A percentile compares a stretch with the other conserved stretches of the same genome.
These are phyloP conservation scores for Akabosia matsudoensis DNA, from an alignment of 1,140 invertebrate genomes.

Conservation along the genomic window DNA sequence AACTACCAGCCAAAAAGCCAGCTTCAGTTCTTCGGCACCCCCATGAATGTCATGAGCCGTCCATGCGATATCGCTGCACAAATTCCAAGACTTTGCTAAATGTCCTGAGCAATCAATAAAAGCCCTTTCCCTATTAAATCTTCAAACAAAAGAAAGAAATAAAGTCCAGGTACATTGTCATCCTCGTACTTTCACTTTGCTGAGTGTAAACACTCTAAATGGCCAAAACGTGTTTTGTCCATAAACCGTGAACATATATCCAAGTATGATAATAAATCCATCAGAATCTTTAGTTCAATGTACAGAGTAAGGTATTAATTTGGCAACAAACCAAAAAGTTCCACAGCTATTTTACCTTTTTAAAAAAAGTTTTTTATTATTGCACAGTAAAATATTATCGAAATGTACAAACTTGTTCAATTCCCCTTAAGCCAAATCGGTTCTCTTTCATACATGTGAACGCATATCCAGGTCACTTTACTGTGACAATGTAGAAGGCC, in stretches of 20 bases:
- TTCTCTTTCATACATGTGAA: background rate
- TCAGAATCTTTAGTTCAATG: background rate
- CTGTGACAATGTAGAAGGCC: background rate
- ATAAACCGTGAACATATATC: background rate
- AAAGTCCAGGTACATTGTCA: too few species aligned
- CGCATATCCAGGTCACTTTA: background rate
- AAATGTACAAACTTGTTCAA: background rate
- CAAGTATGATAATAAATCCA: background rate
- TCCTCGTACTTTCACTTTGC: too few species aligned
- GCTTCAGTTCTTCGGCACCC: too few species aligned
- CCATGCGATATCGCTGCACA: too few species aligned
- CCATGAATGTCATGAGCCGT: too few species aligned
- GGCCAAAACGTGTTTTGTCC: too few species aligned
- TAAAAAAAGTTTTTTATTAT: background rate
- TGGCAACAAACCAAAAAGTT: background rate
- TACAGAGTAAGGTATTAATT: background rate
- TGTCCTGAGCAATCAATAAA: too few species aligned
- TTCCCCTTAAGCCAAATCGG: background rate
- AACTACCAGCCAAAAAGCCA: too few species aligned
- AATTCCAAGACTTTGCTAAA: too few species aligned
- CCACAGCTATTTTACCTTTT: background rate
- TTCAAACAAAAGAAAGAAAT: too few species aligned
- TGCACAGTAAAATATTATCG: background rate
- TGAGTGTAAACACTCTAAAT: too few species aligned
- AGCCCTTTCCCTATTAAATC: too few species aligned